phyloP scores from a whole-genome alignment of 1,140 invertebrate species.

The Drosophila sucinea region DNA sequence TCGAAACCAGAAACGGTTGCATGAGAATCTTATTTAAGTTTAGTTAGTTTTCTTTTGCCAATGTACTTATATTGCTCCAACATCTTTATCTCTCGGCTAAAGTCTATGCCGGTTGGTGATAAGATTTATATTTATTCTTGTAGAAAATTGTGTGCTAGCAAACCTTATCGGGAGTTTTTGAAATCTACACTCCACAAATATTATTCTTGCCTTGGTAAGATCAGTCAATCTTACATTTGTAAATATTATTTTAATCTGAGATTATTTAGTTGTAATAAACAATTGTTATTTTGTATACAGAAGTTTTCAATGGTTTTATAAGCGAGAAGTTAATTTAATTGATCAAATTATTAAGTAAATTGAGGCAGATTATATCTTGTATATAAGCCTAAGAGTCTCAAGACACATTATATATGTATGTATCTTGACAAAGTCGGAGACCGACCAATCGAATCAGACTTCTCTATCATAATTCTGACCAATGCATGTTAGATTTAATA shows the following conservation, averaged over 20 bases:
- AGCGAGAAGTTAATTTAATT: not conserved
- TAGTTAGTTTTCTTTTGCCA: not conserved
- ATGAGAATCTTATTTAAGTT: conserved; percentile 8
- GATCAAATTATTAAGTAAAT: too few species aligned
- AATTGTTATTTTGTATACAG: not conserved
- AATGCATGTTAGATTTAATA: too few species aligned
- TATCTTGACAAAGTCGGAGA: too few species aligned
- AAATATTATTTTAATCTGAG: not conserved
- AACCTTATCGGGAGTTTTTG: conserved; percentile 3
- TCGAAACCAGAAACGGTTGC: conserved; percentile 18
- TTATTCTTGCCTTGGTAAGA: conserved; percentile 6
- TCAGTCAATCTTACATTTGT: not conserved
- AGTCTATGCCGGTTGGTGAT: conserved; percentile 8
- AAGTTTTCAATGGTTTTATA: not conserved
- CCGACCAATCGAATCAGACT: too few species aligned
- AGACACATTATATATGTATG: too few species aligned
- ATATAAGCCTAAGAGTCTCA: too few species aligned
- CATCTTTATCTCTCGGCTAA: conserved; percentile 2
- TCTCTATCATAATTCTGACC: too few species aligned
- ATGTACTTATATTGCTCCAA: conserved; percentile 18
- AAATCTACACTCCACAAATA: conserved; percentile 18
- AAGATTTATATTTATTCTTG: conserved; percentile 1
- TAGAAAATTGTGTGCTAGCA: conserved; percentile 22
- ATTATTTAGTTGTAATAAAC: not conserved
- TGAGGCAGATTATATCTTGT: too few species aligned